Evolutionary conservation across 2,888 invertebrate genomes (phyloP).

Genomic region (Tinea pellionella): DNA sequence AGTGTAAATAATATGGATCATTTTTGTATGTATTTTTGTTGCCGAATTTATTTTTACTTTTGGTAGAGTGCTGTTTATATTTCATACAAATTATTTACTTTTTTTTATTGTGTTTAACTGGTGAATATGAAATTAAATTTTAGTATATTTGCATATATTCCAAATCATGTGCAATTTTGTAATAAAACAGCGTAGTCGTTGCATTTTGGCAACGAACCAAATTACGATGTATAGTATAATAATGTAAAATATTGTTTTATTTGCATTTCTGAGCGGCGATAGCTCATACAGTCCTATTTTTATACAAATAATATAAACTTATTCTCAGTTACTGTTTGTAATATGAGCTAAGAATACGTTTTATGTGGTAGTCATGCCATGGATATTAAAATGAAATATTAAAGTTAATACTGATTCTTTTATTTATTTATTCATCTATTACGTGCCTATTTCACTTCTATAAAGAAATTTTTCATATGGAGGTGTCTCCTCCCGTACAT

Average conservation of each 20-base stretch:
- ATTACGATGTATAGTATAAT: constrained; percentile 17
- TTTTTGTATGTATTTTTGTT: constrained; percentile 53
- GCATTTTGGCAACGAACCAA: neutral
- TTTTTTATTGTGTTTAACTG: neutral
- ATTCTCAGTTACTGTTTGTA: constrained; percentile 64
- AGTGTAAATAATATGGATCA: constrained; percentile 52
- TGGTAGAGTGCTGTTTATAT: constrained; percentile 26
- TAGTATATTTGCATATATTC: constrained; percentile 28
- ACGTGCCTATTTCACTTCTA: too few species aligned
- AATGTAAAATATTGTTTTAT: constrained; percentile 40
- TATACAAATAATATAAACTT: constrained; percentile 63
- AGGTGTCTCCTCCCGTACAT: too few species aligned
- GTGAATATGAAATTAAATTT: neutral
- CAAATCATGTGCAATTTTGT: constrained; percentile 61
- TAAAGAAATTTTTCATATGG: too few species aligned
- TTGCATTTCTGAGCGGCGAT: constrained; percentile 38
- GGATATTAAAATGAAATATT: constrained; percentile 50
- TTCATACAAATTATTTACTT: neutral
- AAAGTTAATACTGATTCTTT: constrained; percentile 34
- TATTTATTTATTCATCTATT: too few species aligned
- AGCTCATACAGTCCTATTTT: constrained; percentile 67
- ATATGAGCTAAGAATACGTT: constrained; percentile 48
- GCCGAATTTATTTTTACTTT: constrained; percentile 48
- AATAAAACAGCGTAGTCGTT: neutral
- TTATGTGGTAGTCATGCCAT: constrained; percentile 54